A percentile compares a stretch with the other conserved stretches of the same genome.
phyloP scores from a whole-genome alignment of 2,113 vertebrate species.

The Solenodon paradoxus region DNA sequence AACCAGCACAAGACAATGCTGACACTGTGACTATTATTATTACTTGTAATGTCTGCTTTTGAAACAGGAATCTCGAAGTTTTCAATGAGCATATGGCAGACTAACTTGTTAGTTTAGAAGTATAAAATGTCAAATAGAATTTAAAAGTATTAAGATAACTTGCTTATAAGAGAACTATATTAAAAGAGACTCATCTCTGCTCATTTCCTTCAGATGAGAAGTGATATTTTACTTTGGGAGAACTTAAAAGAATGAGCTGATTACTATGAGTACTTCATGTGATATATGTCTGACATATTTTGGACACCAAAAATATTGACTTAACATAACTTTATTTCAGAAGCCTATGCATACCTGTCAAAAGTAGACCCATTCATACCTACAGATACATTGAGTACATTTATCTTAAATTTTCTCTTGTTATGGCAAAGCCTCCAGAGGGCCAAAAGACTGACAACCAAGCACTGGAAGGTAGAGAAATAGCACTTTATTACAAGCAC shows the following conservation, averaged over 20 bases:
- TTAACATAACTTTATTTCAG: not conserved
- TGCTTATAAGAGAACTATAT: not conserved
- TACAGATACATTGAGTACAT: not conserved
- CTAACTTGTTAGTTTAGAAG: not conserved
- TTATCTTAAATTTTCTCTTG: not conserved
- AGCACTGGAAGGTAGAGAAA: too few relatives aligned
- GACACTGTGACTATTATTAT: not conserved
- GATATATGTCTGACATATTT: not conserved
- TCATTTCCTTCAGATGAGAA: not conserved
- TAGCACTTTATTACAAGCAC: too few relatives aligned
- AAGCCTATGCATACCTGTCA: not conserved
- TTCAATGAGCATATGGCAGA: not conserved
- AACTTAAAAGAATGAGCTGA: not conserved
- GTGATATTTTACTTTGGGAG: not conserved
- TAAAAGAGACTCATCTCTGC: not conserved
- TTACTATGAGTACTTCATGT: not conserved
- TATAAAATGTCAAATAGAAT: not conserved
- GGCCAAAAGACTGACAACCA: too few relatives aligned
- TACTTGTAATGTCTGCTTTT: not conserved
- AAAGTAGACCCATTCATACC: not conserved
- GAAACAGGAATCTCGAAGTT: not conserved
- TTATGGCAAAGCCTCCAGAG: too few relatives aligned
- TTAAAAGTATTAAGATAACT: not conserved
- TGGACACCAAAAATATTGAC: not conserved
- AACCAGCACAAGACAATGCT: not conserved